Evolutionary conservation across 2,113 vertebrate species (phyloP), one percentile per base, ranked within the genome.

Genomic region (Chinchilla lanigera): DNA sequence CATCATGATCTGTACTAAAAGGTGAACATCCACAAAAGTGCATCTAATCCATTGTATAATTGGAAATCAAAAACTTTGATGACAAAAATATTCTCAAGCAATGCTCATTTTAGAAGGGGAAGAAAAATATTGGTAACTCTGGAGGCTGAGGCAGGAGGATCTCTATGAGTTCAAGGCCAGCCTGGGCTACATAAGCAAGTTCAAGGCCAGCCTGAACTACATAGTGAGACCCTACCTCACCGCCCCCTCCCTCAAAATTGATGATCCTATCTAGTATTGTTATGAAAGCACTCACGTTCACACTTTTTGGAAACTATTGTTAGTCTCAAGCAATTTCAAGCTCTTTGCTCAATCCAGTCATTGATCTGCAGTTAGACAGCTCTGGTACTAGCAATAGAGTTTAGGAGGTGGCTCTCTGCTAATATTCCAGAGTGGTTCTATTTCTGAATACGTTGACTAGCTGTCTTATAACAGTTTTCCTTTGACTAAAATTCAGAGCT

Each of bases 51-150:
- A n/a, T n/a, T 61, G 60, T 82, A n/a, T 86, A 67, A 95, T 38
- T 92, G 11, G 60, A 90, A 81, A 38, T 85, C 50, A 90, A 89
- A 93, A 92, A 54, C 90, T 93, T 85, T 56, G 77, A 80, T 95
- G 56, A 77, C 60, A 89, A 88, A 87, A 95, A 67, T 97, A 90
- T 63, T 94, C 63, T 91, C 71, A 90, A 85, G 65, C 52, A 75
- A 16, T 41, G 61, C 47, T 85, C 26, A 58, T 41, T 87, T 96
- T 60, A 81, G 89, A 93, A 65, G n/a, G 35, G 14, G 93, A 85
- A 90, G 61, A 82, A 94, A 94, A 90, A 81, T 84, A 52, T 16
- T 82, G 71, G 12, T 75, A 75, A 35, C 33, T n/a, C 65, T 11
- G 2, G 16, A 69, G 35, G 67, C 67, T n/a, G 67, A 38, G 67